Conservation (phyloP, 2,797 vertebrate species). For the Neopelma chrysocephalum region DNA sequence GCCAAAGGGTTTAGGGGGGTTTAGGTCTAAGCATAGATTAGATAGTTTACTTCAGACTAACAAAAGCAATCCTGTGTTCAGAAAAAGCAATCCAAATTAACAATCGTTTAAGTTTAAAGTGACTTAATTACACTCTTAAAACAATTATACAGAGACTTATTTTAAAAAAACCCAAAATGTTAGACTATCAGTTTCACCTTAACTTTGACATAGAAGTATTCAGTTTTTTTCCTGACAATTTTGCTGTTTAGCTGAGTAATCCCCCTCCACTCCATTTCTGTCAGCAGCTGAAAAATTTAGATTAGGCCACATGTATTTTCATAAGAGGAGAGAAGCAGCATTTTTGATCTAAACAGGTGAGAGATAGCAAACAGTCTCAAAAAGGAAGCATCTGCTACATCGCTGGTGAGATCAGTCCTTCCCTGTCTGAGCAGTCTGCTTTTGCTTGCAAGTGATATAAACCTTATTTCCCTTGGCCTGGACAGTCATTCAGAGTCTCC, state of each 20-base stretch:
- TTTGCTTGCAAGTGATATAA: not conserved
- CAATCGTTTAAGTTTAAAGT: not conserved
- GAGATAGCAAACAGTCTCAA: not conserved
- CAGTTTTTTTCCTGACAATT: not conserved
- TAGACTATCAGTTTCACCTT: not conserved
- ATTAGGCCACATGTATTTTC: not conserved
- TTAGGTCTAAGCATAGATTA: not conserved
- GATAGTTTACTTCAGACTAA: not conserved
- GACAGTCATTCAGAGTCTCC: not conserved
- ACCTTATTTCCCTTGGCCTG: not conserved
- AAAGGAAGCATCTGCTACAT: not conserved
- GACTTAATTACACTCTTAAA: not conserved
- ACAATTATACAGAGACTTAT: accelerated
- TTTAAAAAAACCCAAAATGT: not conserved
- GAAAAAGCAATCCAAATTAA: not conserved
- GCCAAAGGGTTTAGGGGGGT: accelerated
- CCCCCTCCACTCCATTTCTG: not conserved
- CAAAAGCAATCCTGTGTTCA: not conserved
- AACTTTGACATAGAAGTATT: not conserved
- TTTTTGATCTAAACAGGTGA: not conserved
- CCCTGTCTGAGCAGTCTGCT: not conserved
- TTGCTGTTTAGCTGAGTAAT: not conserved
- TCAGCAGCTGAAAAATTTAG: not conserved
- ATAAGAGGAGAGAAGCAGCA: not conserved
- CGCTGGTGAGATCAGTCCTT: not conserved